Evolutionary conservation across 2,113 vertebrate species (phyloP), one percentile per base, ranked within the genome.

Genomic region (Festucalex cinctus): DNA sequence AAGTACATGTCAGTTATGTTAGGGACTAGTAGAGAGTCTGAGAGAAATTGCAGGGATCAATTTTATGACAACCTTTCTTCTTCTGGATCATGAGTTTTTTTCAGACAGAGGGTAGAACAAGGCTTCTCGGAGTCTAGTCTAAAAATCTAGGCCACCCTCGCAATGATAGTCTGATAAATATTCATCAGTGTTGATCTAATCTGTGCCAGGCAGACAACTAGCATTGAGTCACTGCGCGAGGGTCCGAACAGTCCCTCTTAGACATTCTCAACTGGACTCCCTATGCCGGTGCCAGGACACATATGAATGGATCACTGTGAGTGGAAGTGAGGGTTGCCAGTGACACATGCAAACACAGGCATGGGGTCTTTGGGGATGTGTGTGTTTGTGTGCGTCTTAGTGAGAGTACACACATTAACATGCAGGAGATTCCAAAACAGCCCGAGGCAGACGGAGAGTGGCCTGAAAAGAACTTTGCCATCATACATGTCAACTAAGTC

Each of bases 111-210:
- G 9, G 44, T 70, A 58, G 10, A 36, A 53, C 48, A 77, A 63
- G 65, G 54, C 24, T 9, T 12, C 49, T 49, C 36, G 19, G 39
- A 54, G 7, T 73, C 68, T 65, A 49, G 61, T 58, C 53, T 70
- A 0, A 65, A 76, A 73, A 76, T 73, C 66, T 80, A 63, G 69
- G 78, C 67, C 75, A 66, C 32, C 73, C 74, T 72, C 64, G 78
- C 73, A 35, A 66, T 3, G 73, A 73, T 66, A 73, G 69, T 51
- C 6, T 66, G 66, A 3, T 89, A 81, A 86, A 89, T 88, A 89
- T 88, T 88, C 79, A 90, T 86, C 53, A 73, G 80, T 87, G 86
- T 90, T 88, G 88, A 88, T 80, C 85, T 89, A 88, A 87, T 88
- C 82, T 83, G 86, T 88, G 88, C 86, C 89, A 88, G 85, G 83